Conservation (phyloP, 2,797 vertebrate species). For the Sibirionetta formosa region DNA sequence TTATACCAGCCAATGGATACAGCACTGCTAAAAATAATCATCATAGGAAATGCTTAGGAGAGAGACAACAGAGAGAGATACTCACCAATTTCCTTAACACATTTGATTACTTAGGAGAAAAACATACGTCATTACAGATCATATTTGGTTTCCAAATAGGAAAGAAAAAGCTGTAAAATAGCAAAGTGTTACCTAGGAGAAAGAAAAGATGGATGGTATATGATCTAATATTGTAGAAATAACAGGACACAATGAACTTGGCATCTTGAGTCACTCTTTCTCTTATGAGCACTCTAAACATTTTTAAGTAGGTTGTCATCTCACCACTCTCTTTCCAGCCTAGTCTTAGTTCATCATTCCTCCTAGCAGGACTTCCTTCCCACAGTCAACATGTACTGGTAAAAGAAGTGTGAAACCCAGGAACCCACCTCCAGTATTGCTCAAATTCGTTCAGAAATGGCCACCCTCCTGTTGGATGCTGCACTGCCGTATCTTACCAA, state of each 20-base stretch:
- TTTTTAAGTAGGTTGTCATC: not conserved
- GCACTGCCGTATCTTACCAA: not conserved
- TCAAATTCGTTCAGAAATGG: not conserved
- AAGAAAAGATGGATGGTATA: not conserved
- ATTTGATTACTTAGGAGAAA: not conserved
- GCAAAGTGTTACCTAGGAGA: not conserved
- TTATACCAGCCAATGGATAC: rapidly evolving
- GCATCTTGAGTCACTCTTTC: not conserved
- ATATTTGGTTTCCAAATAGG: not conserved
- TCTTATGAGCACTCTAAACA: not conserved
- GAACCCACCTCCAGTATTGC: not conserved
- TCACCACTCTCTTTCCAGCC: not conserved
- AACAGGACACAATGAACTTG: not conserved
- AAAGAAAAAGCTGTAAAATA: not conserved
- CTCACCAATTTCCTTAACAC: not conserved
- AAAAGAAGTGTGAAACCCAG: not conserved
- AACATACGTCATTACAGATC: not conserved
- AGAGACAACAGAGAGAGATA: not conserved
- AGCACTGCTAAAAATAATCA: not conserved
- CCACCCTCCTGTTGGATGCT: not conserved
- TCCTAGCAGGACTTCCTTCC: not conserved
- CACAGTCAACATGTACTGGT: not conserved
- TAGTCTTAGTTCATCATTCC: not conserved
- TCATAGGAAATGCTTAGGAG: not conserved
- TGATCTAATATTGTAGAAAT: not conserved